Evolutionary conservation across 2,888 invertebrate genomes (phyloP).

Genomic region (Dicyrtomina minuta): DNA sequence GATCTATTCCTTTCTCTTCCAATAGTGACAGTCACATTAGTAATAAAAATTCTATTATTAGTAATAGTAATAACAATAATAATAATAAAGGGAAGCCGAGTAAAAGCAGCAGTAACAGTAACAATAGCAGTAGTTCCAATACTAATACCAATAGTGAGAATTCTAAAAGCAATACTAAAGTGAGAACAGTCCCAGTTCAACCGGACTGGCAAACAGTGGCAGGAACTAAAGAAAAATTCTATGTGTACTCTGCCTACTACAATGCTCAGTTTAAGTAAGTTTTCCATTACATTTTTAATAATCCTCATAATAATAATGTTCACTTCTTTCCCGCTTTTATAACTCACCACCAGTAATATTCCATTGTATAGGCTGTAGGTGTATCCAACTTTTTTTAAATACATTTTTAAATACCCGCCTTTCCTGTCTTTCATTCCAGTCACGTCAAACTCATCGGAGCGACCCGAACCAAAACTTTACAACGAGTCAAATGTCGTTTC

Average conservation of each 20-base stretch:
- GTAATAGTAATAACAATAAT: constrained; percentile 16
- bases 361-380: background rate
- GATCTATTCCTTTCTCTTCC: constrained; percentile 14
- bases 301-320: constrained; percentile 11
- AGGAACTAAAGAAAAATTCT: constrained; percentile 67
- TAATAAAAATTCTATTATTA: too few species aligned
- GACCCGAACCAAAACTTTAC: constrained; percentile 70
- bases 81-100: constrained; percentile 17
- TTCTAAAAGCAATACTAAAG: constrained; percentile 8
- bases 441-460: constrained; percentile 78
- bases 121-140: background rate
- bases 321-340: constrained; percentile 39
- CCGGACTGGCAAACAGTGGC: constrained; percentile 56
- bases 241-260: constrained; percentile 86
- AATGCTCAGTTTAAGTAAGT: constrained; percentile 60
- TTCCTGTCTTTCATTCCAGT: constrained; percentile 35
- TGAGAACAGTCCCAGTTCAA: constrained; percentile 26
- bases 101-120: background rate
- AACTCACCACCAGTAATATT: background rate
- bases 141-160: constrained; percentile 9
- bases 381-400: background rate
- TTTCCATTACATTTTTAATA: constrained; percentile 7
- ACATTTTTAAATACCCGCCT: background rate
- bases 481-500: constrained; percentile 51
- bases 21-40: background rate